A percentile compares a stretch with the other conserved stretches of the same genome.
Conservation (phyloP, 2,113 vertebrate genomes). For the Zosterops borbonicus region DNA sequence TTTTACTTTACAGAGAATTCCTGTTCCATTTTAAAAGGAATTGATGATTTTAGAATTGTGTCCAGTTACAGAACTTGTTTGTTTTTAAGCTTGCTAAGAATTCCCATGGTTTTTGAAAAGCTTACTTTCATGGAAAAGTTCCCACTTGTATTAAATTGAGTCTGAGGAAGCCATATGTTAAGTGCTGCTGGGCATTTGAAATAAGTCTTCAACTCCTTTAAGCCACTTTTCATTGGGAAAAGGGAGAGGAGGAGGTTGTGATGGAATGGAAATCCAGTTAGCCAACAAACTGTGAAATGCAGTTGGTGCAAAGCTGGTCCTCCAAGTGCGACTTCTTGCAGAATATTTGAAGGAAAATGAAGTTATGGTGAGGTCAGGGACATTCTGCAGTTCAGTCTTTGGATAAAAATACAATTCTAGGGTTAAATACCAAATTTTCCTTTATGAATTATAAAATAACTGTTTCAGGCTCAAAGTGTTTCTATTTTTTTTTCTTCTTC, state of each 20-base stretch:
- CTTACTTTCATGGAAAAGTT: background rate
- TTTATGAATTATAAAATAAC: background rate
- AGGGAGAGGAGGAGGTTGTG: background rate
- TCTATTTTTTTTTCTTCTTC: background rate
- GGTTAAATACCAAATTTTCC: background rate
- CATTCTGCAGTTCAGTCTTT: background rate
- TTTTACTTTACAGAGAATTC: background rate
- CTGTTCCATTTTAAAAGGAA: background rate
- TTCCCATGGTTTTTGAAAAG: background rate
- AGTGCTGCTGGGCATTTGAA: background rate
- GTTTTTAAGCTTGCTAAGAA: background rate
- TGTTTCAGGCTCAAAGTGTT: background rate
- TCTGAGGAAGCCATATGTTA: background rate
- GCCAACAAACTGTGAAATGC: background rate
- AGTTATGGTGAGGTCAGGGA: background rate
- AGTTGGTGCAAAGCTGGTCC: background rate
- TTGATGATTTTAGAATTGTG: background rate
- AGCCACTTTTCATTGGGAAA: background rate
- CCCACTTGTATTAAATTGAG: background rate
- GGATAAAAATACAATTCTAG: background rate
- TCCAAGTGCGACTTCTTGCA: background rate
- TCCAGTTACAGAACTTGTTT: background rate
- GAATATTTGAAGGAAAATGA: background rate
- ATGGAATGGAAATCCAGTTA: background rate
- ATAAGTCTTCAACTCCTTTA: background rate